phyloP scores from a whole-genome alignment of 2,797 vertebrate species.

The Labroides dimidiatus region DNA sequence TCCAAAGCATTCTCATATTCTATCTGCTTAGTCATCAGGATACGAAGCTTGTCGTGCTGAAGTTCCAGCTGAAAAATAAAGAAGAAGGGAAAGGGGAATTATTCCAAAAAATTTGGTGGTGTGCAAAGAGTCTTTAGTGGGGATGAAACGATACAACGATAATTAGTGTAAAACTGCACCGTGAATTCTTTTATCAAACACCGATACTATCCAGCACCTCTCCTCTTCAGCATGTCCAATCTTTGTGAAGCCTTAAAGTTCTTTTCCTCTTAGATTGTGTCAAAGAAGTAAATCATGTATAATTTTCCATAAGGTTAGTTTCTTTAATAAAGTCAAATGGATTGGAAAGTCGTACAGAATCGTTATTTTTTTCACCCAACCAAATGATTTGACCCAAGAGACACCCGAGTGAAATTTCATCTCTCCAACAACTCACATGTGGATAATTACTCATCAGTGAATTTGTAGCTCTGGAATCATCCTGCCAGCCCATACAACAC shows the following conservation, averaged over 20 bases:
- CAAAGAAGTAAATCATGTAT: background rate
- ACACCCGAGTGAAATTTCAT: constrained; percentile 44
- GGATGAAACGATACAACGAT: no score
- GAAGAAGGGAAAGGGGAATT: background rate
- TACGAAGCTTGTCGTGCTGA: constrained; percentile 91
- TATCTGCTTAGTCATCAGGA: constrained; percentile 93
- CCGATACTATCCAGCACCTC: constrained; percentile 16
- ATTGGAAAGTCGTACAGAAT: constrained; percentile 19
- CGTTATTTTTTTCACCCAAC: constrained; percentile 34
- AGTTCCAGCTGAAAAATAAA: constrained; percentile 89
- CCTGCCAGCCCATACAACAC: constrained; percentile 76
- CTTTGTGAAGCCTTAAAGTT: constrained; percentile 1
- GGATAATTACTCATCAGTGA: constrained; percentile 61
- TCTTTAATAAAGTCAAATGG: background rate
- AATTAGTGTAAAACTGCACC: background rate
- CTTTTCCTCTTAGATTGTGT: background rate
- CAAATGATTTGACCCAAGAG: constrained; percentile 34
- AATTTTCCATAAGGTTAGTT: background rate
- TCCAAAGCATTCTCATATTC: constrained; percentile 91
- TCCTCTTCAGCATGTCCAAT: constrained; percentile 1
- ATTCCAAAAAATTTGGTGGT: no score
- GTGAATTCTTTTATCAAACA: background rate
- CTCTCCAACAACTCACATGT: constrained; percentile 71
- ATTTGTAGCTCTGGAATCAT: constrained; percentile 60
- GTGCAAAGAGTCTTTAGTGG: constrained; percentile 1